Evolutionary conservation across 2,113 vertebrate species (phyloP).

Genomic region (Strigops habroptila): DNA sequence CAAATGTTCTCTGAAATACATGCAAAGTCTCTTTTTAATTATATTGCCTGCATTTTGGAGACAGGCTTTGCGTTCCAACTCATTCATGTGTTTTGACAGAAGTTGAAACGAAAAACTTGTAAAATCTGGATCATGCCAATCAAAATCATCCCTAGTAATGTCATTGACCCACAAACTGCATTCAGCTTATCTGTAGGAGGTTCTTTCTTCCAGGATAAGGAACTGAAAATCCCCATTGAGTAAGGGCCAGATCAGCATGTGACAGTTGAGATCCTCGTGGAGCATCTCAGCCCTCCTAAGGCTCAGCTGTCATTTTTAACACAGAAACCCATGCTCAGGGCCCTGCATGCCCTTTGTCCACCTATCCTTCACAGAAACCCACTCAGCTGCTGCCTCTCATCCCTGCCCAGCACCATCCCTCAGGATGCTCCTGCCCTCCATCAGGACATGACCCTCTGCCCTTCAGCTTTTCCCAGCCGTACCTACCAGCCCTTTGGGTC

Average conservation of each 20-base stretch:
- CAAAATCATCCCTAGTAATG: neutral
- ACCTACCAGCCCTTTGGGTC: neutral
- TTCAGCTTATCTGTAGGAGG: neutral
- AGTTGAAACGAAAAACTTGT: neutral
- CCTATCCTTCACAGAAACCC: neutral
- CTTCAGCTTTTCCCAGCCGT: neutral
- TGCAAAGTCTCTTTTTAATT: neutral
- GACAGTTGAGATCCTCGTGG: accelerated
- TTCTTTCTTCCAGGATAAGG: neutral
- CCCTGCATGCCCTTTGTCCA: accelerated
- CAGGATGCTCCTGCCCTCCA: neutral
- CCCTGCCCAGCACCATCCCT: neutral
- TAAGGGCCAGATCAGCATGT: accelerated
- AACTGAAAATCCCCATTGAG: neutral
- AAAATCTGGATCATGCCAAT: neutral
- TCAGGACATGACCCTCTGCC: neutral
- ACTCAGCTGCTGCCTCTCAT: neutral
- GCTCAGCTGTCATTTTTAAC: neutral
- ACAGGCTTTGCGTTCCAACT: neutral
- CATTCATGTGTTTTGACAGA: neutral
- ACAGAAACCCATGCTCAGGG: neutral
- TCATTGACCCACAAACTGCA: neutral
- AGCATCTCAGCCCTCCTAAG: neutral
- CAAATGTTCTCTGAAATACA: neutral
- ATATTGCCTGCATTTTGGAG: neutral